Conservation (phyloP, 2,888 invertebrate genomes). For the Danaus chrysippus region DNA sequence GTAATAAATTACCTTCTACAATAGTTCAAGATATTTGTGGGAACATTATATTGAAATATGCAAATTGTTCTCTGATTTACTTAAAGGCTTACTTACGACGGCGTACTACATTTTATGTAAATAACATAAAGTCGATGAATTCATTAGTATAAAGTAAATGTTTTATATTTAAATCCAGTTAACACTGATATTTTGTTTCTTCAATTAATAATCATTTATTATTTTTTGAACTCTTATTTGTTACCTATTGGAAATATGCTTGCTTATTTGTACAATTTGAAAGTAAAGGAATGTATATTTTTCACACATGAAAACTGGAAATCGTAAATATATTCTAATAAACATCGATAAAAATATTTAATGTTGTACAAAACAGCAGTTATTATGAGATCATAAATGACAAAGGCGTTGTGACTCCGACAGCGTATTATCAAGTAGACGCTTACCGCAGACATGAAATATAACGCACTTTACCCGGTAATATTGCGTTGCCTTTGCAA, state of each 20-base stretch:
- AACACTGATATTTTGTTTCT: no score
- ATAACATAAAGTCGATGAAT: slow-evolving; percentile 5
- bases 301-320: no score
- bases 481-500: slow-evolving; percentile 74
- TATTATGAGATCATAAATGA: slow-evolving; percentile 10
- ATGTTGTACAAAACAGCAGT: not conserved
- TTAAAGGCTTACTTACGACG: slow-evolving; percentile 3
- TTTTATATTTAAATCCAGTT: not conserved
- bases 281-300: no score
- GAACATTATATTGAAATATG: slow-evolving; percentile 1
- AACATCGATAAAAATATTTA: not conserved
- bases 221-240: no score
- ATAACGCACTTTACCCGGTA: slow-evolving; percentile 71
- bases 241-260: no score
- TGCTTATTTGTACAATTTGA: no score
- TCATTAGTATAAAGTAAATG: slow-evolving; percentile 2
- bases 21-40: no score
- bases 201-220: no score
- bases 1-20: no score
- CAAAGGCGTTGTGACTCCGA: slow-evolving; percentile 4
- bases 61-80: not conserved
- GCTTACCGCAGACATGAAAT: slow-evolving; percentile 66
- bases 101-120: slow-evolving; percentile 2
- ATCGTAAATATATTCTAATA: not conserved
- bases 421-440: slow-evolving; percentile 57